Conservation (phyloP, 2,888 invertebrate genomes). For the Tromatobia lineatoria region DNA sequence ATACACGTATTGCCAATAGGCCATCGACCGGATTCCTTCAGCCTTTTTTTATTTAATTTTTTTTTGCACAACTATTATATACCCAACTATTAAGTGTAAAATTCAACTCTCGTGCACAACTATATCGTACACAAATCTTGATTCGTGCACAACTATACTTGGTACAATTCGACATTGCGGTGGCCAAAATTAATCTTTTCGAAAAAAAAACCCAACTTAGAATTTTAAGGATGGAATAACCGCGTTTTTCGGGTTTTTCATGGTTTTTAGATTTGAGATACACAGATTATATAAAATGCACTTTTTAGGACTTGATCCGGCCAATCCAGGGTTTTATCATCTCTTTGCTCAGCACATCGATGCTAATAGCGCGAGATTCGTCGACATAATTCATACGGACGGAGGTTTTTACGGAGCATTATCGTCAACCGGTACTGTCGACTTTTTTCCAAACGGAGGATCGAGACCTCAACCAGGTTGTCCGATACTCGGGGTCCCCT, state of each 20-base stretch:
- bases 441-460: constrained; percentile 79
- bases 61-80: no score
- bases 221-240: no score
- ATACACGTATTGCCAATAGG: no score
- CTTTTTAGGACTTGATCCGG: constrained; percentile 77
- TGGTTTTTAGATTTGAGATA: not conserved
- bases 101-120: no score
- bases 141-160: no score
- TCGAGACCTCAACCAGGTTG: constrained; percentile 79
- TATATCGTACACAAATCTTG: no score
- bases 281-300: not conserved
- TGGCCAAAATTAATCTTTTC: no score
- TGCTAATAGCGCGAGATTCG: constrained; percentile 70
- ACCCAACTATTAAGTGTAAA: no score
- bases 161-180: no score
- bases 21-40: no score
- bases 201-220: no score
- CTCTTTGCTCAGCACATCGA: constrained; percentile 72
- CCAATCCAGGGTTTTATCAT: constrained; percentile 77
- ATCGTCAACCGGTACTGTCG: constrained; percentile 73
- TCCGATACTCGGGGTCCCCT: constrained; percentile 62
- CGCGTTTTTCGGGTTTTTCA: not conserved
- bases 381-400: constrained; percentile 79
- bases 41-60: no score
- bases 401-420: constrained; percentile 75